A percentile compares a stretch with the other conserved stretches of the same genome.
Evolutionary conservation across 1,140 invertebrate genomes (phyloP).

Genomic region (Neelides sp.): DNA sequence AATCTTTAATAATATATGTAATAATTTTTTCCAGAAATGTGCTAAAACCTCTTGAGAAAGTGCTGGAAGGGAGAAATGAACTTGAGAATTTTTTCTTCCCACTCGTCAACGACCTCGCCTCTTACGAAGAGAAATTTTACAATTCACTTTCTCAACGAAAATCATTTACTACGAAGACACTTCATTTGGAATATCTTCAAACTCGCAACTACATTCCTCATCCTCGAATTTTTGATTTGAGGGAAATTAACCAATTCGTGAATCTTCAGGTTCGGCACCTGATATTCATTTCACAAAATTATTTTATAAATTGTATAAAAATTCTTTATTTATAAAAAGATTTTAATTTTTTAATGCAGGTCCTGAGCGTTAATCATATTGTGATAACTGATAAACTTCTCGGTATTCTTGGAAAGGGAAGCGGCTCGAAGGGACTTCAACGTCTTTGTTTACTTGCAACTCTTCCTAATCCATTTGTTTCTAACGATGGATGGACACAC

Average conservation of each 20-base stretch:
- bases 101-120: conserved; percentile 8
- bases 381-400: conserved; percentile 16
- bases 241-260: conserved; percentile 2
- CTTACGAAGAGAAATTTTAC: neutral
- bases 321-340: neutral
- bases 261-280: conserved; percentile 11
- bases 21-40: conserved; percentile 10
- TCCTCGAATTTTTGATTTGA: neutral
- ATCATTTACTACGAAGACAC: too few relatives aligned
- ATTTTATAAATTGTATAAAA: neutral
- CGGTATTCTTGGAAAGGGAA: conserved; percentile 7
- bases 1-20: neutral
- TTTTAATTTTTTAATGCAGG: conserved; percentile 7
- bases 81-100: conserved; percentile 23
- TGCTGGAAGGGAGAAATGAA: conserved; percentile 9
- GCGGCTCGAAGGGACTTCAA: conserved; percentile 8
- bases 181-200: neutral
- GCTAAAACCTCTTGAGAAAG: conserved; percentile 8
- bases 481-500: conserved; percentile 16
- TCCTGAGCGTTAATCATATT: conserved; percentile 22
- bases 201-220: neutral
- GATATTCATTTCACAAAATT: neutral
- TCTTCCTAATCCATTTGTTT: conserved; percentile 8
- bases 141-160: neutral
- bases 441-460: conserved; percentile 16